Percentiles rank a stretch among this genome's conserved stretches.
These are phyloP conservation scores for Hylia prasina DNA, from an alignment of 2,113 vertebrate species.

Conservation along the genomic window DNA sequence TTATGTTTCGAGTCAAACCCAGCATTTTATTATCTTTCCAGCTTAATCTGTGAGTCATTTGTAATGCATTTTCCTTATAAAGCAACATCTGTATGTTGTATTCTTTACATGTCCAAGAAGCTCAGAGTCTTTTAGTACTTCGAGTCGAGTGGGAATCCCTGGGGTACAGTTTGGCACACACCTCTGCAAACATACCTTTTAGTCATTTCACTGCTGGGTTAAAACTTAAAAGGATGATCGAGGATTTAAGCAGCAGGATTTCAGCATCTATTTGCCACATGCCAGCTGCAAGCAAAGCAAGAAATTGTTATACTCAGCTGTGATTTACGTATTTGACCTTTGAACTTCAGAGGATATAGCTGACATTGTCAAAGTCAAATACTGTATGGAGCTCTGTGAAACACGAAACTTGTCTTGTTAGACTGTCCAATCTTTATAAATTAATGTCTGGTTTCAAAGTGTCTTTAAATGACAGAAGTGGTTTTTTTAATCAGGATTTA, in stretches of 20 bases:
- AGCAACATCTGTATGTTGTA: not conserved
- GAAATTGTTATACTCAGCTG: not conserved
- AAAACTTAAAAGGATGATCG: not conserved
- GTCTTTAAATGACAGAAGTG: not conserved
- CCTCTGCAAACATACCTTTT: slow-evolving; percentile 24
- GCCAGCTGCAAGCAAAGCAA: not conserved
- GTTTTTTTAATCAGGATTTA: not conserved
- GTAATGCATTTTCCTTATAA: not conserved
- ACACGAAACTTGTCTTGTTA: not conserved
- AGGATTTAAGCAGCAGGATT: slow-evolving; percentile 31
- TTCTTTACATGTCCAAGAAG: not conserved
- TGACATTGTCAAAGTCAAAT: not conserved
- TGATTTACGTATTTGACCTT: slow-evolving; percentile 22
- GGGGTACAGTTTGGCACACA: not conserved
- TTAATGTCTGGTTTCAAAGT: not conserved
- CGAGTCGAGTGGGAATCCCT: not conserved
- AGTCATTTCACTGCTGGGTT: not conserved
- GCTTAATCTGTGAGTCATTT: not conserved
- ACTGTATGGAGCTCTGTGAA: not conserved
- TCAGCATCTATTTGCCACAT: not conserved
- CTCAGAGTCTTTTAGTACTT: not conserved
- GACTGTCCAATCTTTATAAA: not conserved
- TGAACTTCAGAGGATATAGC: not conserved
- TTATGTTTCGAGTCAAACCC: not conserved
- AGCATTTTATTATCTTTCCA: not conserved